Percentiles rank a stretch among this genome's conserved stretches.
These are phyloP conservation scores for Gadopsis bispinosus DNA, from an alignment of 2,797 vertebrate species.

Conservation along the genomic window DNA sequence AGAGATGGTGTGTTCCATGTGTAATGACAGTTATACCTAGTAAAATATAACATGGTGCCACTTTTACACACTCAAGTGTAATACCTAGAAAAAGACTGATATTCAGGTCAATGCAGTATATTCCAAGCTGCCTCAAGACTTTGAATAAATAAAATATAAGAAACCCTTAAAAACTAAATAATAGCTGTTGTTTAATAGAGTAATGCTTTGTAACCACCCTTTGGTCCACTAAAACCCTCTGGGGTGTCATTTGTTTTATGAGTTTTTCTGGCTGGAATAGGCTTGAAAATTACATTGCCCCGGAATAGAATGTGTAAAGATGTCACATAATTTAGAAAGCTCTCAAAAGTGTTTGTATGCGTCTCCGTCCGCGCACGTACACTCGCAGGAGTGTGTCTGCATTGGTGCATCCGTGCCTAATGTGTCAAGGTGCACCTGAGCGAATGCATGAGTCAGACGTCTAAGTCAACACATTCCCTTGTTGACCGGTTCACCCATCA, in stretches of 20 bases:
- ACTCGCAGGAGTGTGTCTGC: constrained; percentile 9
- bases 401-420: not conserved
- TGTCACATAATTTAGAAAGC: constrained; percentile 22
- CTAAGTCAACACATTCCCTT: constrained; percentile 28
- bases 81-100: not conserved
- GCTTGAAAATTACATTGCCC: constrained; percentile 28
- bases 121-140: not conserved
- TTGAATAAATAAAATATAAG: constrained; percentile 15
- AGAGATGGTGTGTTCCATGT: constrained; percentile 9
- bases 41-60: constrained; percentile 11
- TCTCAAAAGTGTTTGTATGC: constrained; percentile 10
- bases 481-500: constrained; percentile 48
- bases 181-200: constrained; percentile 27
- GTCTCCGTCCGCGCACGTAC: not conserved
- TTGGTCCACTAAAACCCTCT: constrained; percentile 36
- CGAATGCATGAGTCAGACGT: constrained; percentile 18
- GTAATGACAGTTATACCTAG: constrained; percentile 3
- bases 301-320: constrained; percentile 17
- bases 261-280: constrained; percentile 18
- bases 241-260: constrained; percentile 37
- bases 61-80: constrained; percentile 16
- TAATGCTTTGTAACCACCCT: constrained; percentile 26
- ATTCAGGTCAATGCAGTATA: not conserved
- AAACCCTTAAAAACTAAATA: constrained; percentile 33
- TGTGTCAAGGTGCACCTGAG: constrained; percentile 28